phyloP scores from a whole-genome alignment of 2,888 invertebrate genomes.

The Apeira syringaria region DNA sequence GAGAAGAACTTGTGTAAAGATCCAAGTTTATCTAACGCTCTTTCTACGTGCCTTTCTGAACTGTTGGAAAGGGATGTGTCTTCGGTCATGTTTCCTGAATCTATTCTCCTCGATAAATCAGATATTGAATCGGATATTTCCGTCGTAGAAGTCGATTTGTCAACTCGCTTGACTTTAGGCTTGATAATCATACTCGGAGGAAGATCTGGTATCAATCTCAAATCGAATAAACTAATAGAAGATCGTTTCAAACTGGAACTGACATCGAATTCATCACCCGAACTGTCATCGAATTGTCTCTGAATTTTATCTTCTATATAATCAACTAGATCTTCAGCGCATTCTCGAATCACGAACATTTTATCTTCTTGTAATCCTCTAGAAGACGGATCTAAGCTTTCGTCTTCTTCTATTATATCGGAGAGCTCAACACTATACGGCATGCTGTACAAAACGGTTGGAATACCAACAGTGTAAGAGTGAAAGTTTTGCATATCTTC shows the following conservation, averaged over 20 bases:
- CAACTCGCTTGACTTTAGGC: conserved; percentile 64
- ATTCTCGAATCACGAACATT: conserved; percentile 44
- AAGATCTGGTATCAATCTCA: conserved; percentile 70
- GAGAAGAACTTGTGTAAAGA: conserved; percentile 73
- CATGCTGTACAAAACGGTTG: conserved; percentile 52
- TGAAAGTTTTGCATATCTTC: conserved; percentile 72
- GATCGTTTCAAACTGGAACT: conserved; percentile 55
- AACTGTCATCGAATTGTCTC: conserved; percentile 52
- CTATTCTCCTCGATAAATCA: conserved; percentile 59
- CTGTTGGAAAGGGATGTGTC: conserved; percentile 59
- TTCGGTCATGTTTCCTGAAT: conserved; percentile 71
- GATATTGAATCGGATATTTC: conserved; percentile 69
- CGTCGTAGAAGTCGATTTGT: conserved; percentile 73
- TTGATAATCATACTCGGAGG: conserved; percentile 72
- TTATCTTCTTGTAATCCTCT: conserved; percentile 57
- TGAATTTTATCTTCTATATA: conserved; percentile 65
- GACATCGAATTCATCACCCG: conserved; percentile 67
- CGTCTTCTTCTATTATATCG: conserved; percentile 76
- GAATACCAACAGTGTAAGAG: conserved; percentile 71
- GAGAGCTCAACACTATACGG: conserved; percentile 72
- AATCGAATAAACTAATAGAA: conserved; percentile 71
- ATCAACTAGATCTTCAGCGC: conserved; percentile 60
- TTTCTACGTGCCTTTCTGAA: conserved; percentile 58
- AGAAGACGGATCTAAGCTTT: conserved; percentile 54
- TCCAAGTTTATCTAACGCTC: conserved; percentile 71